These are phyloP conservation scores for Montipora capricornis DNA, from an alignment of 64 coral and sea anemone species.

Conservation along the genomic window DNA sequence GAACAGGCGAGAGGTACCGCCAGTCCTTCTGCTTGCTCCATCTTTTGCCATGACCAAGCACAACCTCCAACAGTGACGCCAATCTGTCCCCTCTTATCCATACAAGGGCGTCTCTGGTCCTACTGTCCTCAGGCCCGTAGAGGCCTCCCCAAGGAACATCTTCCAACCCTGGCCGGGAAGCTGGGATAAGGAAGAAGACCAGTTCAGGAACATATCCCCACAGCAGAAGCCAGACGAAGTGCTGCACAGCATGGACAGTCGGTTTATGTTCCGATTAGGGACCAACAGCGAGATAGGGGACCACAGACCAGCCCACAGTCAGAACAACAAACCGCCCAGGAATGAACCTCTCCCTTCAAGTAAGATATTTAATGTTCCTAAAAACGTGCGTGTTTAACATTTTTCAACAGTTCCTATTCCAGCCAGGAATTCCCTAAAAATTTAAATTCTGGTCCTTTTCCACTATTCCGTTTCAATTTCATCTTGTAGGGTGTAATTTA, in stretches of 20 bases:
- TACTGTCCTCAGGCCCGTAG: no score
- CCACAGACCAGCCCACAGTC: neutral
- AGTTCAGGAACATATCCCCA: neutral
- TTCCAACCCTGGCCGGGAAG: neutral
- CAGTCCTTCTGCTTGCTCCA: neutral
- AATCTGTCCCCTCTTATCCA: neutral
- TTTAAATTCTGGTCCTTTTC: no score
- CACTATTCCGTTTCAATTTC: no score
- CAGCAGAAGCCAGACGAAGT: neutral
- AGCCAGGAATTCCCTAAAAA: no score
- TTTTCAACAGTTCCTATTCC: no score
- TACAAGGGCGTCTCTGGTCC: no score
- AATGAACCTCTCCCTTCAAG: slow-evolving; percentile 80
- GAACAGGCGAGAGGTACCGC: neutral
- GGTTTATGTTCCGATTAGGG: slow-evolving; percentile 83
- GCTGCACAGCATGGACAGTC: slow-evolving; percentile 57
- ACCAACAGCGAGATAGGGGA: slow-evolving; percentile 72
- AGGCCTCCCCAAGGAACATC: neutral
- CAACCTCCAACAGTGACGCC: neutral
- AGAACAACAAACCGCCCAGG: slow-evolving; percentile 17
- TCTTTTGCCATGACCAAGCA: neutral
- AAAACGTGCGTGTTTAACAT: no score
- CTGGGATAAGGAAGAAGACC: neutral
- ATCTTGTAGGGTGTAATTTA: no score
- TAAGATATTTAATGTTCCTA: slow-evolving; percentile 51